Evolutionary conservation across 2,888 invertebrate species (phyloP), one percentile per base, ranked within the genome.

Genomic region (Girardia tigrina): DNA sequence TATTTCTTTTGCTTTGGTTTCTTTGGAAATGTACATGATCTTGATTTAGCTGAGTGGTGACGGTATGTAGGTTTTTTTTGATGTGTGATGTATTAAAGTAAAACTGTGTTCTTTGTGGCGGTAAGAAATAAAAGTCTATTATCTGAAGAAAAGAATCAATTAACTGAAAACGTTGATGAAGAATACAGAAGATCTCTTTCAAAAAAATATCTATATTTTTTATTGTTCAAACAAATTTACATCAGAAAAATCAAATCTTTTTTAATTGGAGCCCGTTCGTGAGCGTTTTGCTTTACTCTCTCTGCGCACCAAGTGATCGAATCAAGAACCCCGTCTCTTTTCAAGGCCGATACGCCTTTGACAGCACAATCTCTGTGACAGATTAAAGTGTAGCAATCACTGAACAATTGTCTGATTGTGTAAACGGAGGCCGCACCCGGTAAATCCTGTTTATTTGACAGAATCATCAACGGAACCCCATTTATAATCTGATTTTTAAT

Each of bases 381-480:
- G 79, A 95, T 93, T 72, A 92, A 87, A 82, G 91, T 90, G 0
- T 91, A 90, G 82, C 90, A 91, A 84, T 92, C 90, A 56, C n/a
- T 56, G 56, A 56, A 56, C 4, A 56, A n/a, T n/a, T 56, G 56
- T 56, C 56, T n/a, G 4, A 56, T 56, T 23, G 56, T 2, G 23
- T 56, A 56, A 4, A 56, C 56, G 23, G 56, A 56, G 4, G 56
- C 56, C 23, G 56, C 56, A 8, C 56, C 56, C 78, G 81, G 79
- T 28, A 97, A 89, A 87, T 97, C 97, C 87, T 97, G 95, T 86
- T 97, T 97, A 85, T 97, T 97, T 16, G 94, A 94, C 81, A 97
- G 87, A 79, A 97, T 90, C 80, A 97, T 86, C 70, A 97, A 86
- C 0, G 95, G 97, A 73, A 95, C 90, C 16, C 92, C 93, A 29